A percentile compares a stretch with the other conserved stretches of the same genome.
phyloP scores from a whole-genome alignment of 2,113 vertebrate species.

The Chelonoidis abingdonii region DNA sequence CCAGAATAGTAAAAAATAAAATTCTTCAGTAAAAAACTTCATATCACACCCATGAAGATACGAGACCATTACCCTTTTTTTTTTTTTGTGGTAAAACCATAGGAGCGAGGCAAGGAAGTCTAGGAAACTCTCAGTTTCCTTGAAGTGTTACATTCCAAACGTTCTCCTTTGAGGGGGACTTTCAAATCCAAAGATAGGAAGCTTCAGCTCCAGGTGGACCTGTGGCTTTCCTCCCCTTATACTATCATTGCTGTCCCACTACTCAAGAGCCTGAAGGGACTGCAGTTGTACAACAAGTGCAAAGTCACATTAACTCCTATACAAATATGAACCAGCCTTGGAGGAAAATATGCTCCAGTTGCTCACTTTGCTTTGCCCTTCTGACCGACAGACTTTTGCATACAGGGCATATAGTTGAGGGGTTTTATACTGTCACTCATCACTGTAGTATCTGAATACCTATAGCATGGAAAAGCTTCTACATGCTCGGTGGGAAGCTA shows the following conservation, averaged over 20 bases:
- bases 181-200: neutral
- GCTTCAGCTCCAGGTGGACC: neutral
- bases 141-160: no score
- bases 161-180: no score
- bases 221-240: neutral
- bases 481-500: neutral
- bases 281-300: neutral
- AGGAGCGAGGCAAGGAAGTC: slow-evolving; percentile 3
- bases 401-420: neutral
- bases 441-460: neutral
- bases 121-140: neutral
- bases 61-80: neutral
- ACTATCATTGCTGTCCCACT: neutral
- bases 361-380: neutral
- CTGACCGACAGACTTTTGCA: neutral
- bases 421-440: neutral
- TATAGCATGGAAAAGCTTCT: neutral
- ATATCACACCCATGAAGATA: neutral
- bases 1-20: neutral
- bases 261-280: neutral
- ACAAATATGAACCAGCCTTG: neutral
- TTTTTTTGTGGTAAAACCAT: neutral
- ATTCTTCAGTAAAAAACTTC: neutral
- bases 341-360: neutral
- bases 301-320: neutral